Evolutionary conservation across 2,797 vertebrate species (phyloP), one percentile per base, ranked within the genome.

Genomic region (Centropyge bicolor): DNA sequence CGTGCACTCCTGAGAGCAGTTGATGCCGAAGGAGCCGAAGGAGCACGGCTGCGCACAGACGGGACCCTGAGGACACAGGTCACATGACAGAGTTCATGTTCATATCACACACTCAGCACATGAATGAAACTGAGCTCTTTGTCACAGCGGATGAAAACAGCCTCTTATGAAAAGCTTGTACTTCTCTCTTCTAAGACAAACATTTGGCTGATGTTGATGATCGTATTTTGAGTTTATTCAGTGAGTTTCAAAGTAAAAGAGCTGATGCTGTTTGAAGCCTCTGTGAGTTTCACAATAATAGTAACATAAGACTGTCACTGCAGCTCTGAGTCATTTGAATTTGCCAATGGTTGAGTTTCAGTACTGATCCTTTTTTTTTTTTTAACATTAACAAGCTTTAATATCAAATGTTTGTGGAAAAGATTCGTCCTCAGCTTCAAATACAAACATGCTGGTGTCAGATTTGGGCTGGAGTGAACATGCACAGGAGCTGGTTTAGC

Each of bases 11-110:
- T 96, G 94, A 77, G 97, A 98, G 92, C 98, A 99, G 88, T 98
- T 99, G 74, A 98, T 94, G 51, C 98, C 98, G 41, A 96, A 99
- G 0, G 95, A 97, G 35, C 98, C 98, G 16, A 97, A 95, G 3
- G 95, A 95, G 81, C 98, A 99, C 0, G 98, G 98, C 94, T 98
- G 97, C 3, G 98, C 97, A 52, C 98, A 99, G 43, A 99, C 98
- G 0, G 96, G 95, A 46, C 98, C 98, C 98, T 99, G 91, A 40
- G 19, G 76, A 76, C 20, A 46, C 43, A 52, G 19, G 45, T 1
- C 1, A 55, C n/a, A n/a, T 4, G 40, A 45, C n/a, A 5, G 16
- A 20, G 1, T 0, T 6, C 2, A 9, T 19, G 19, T 41, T 22
- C 13, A 43, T 13, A 17, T 7, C 45, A 19, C 16, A 46, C 16